These are phyloP conservation scores for Crossocerus cetratus DNA, from an alignment of 2,888 invertebrate species.

Conservation along the genomic window DNA sequence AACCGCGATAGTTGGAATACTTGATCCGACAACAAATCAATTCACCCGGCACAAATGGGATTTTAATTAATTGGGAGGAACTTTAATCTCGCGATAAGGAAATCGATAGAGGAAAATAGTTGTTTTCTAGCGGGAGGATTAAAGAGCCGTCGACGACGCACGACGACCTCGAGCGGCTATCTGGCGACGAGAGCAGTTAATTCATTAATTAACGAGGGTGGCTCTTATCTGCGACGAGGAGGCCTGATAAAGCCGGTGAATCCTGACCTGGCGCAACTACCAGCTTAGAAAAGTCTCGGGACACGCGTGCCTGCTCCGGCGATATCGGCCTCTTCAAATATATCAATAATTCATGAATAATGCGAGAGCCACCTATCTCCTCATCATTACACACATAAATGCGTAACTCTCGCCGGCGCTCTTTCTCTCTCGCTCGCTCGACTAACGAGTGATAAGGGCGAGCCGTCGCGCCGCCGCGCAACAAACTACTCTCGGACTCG, in stretches of 20 bases:
- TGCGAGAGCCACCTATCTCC: not conserved
- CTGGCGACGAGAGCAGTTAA: conserved; percentile 35
- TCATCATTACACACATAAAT: no score
- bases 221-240: conserved; percentile 40
- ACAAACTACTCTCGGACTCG: no score
- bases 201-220: conserved; percentile 52
- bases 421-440: no score
- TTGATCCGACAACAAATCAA: conserved; percentile 9
- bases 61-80: no score
- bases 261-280: conserved; percentile 41
- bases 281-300: not conserved
- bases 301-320: not conserved
- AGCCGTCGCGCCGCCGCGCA: no score
- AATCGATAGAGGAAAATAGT: conserved; percentile 23
- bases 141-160: conserved; percentile 25
- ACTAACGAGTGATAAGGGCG: no score
- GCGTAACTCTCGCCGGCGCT: no score
- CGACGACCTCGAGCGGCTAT: conserved; percentile 38
- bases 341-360: conserved; percentile 11
- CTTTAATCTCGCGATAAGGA: not conserved
- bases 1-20: conserved; percentile 24
- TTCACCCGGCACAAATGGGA: no score
- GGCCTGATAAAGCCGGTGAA: conserved; percentile 42
- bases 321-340: conserved; percentile 3
- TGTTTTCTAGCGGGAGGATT: conserved; percentile 20